These are phyloP conservation scores for Lucifuga dentata DNA, from an alignment of 2,113 vertebrate genomes.

Conservation along the genomic window DNA sequence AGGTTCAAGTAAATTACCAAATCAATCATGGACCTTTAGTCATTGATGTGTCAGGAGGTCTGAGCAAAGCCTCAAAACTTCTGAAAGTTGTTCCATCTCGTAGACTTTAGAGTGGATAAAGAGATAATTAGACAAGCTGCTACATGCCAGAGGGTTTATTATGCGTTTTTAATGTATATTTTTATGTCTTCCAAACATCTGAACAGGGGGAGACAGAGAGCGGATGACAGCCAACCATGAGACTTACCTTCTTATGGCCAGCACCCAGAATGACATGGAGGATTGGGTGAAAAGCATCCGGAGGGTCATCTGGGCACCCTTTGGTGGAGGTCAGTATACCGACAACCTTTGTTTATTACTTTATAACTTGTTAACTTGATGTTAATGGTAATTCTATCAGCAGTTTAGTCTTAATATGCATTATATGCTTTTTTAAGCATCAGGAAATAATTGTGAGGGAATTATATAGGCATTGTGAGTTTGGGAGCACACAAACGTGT, in stretches of 20 bases:
- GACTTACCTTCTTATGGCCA: slow-evolving; percentile 99
- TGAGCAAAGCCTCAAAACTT: background rate
- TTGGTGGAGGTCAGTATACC: slow-evolving; percentile 93
- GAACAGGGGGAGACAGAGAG: slow-evolving; percentile 92
- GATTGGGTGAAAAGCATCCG: slow-evolving; percentile 99
- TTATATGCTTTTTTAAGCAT: too few species aligned
- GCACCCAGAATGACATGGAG: slow-evolving; percentile 99
- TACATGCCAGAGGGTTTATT: background rate
- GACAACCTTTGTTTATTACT: background rate
- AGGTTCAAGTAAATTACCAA: background rate
- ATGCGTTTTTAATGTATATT: background rate
- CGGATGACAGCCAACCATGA: slow-evolving; percentile 99
- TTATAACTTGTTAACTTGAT: background rate
- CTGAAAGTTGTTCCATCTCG: background rate
- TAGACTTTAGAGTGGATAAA: background rate
- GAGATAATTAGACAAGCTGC: background rate
- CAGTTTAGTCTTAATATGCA: too few species aligned
- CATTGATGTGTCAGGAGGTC: too few species aligned
- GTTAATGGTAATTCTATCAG: background rate
- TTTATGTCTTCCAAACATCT: slow-evolving; percentile 50
- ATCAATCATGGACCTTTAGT: too few species aligned
- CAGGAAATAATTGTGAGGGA: too few species aligned
- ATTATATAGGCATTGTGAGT: too few species aligned
- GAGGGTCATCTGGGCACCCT: slow-evolving; percentile 98
- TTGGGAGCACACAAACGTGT: too few species aligned